Percentiles rank a stretch among this genome's conserved stretches.
phyloP scores from a whole-genome alignment of 1,140 invertebrate species.

The Sitodiplosis mosellana region DNA sequence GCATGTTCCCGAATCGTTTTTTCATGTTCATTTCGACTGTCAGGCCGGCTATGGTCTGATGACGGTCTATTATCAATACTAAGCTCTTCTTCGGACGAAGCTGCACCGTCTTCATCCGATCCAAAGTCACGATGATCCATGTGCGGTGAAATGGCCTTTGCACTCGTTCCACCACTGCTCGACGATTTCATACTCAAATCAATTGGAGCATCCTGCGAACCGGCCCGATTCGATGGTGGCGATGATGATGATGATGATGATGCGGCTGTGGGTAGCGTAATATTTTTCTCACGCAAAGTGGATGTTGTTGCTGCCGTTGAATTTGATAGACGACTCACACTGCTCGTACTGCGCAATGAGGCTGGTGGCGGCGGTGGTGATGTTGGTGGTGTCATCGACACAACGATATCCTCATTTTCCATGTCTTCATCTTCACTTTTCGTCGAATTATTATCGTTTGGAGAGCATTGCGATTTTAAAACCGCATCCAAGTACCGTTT shows the following conservation, averaged over 20 bases:
- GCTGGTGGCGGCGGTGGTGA: constrained; percentile 11
- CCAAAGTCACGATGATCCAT: constrained; percentile 9
- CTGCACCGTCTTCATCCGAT: constrained; percentile 14
- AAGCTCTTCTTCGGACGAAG: constrained; percentile 11
- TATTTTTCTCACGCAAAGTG: background rate
- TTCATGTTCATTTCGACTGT: constrained; percentile 17
- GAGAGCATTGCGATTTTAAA: constrained; percentile 39
- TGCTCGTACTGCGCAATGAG: constrained; percentile 27
- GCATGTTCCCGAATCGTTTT: constrained; percentile 25
- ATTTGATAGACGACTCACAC: background rate
- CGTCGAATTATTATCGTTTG: constrained; percentile 14
- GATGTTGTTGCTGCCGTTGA: background rate
- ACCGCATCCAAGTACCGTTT: constrained; percentile 53
- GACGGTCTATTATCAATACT: constrained; percentile 1
- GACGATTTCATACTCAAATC: constrained; percentile 48
- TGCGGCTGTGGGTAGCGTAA: background rate
- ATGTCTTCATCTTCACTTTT: constrained; percentile 4
- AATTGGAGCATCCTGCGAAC: constrained; percentile 54
- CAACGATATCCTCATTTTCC: constrained; percentile 15
- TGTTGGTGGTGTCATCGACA: constrained; percentile 23
- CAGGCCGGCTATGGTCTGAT: constrained; percentile 8
- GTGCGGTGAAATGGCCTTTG: constrained; percentile 17
- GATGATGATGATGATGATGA: constrained; percentile 27
- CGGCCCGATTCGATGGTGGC: constrained; percentile 42
- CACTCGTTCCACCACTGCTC: constrained; percentile 11